phyloP scores from a whole-genome alignment of 37 sponge, comb jelly and placozoan genomes.

The Aphrocallistes beatrix region DNA sequence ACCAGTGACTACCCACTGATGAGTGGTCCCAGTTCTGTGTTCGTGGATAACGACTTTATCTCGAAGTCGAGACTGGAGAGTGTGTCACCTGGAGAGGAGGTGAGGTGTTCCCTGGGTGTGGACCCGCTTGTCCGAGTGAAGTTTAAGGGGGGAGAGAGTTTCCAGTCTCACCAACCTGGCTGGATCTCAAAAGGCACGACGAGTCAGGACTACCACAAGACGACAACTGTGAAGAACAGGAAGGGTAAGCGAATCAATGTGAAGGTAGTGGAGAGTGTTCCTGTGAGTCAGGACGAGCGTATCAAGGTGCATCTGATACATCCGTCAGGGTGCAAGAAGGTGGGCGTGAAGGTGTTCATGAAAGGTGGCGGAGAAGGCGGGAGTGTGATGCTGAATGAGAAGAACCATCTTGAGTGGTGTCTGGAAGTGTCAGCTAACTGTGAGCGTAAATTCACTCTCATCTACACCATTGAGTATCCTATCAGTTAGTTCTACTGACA shows the following conservation, averaged over 20 bases:
- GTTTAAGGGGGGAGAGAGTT: neutral
- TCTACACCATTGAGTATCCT: neutral
- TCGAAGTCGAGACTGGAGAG: neutral
- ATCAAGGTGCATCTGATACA: neutral
- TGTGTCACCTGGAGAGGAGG: conserved; percentile 18
- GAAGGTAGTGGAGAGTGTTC: conserved; percentile 8
- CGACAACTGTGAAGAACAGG: neutral
- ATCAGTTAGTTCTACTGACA: too few relatives aligned
- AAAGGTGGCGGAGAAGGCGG: neutral
- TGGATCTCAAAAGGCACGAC: neutral
- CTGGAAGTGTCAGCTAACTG: neutral
- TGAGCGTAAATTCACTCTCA: conserved; percentile 6
- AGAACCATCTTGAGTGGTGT: neutral
- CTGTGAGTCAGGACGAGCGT: conserved; percentile 8
- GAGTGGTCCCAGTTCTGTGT: neutral
- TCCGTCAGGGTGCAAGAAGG: neutral
- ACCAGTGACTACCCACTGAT: conserved; percentile 7
- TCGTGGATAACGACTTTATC: conserved; percentile 23
- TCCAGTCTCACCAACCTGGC: neutral
- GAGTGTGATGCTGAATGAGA: conserved; percentile 14
- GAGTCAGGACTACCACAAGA: neutral
- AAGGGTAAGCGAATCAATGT: neutral
- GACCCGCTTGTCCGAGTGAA: conserved; percentile 4
- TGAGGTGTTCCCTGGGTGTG: conserved; percentile 17
- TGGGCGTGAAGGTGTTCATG: conserved; percentile 6